A percentile compares a stretch with the other conserved stretches of the same genome.
Evolutionary conservation across 2,888 invertebrate species (phyloP).

Genomic region (Eupithecia subumbrata): DNA sequence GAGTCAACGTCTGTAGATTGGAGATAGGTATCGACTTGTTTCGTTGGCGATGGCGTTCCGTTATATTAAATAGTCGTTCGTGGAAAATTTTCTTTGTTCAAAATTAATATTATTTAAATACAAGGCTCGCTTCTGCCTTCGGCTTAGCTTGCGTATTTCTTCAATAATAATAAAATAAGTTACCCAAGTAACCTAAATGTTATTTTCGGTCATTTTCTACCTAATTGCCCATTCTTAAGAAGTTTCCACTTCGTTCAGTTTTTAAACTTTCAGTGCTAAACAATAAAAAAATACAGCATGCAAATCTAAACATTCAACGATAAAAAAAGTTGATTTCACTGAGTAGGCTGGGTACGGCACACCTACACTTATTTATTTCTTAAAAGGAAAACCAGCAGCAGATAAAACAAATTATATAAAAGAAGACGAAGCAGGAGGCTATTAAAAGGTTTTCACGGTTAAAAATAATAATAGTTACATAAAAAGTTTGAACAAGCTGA

Average conservation of each 20-base stretch:
- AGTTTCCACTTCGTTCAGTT: background rate
- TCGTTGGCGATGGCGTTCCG: constrained; percentile 25
- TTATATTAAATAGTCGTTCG: constrained; percentile 23
- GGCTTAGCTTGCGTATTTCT: background rate
- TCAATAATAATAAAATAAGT: background rate
- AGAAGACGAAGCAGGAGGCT: no score
- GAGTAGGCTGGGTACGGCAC: no score
- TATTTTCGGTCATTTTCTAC: background rate
- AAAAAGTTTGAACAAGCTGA: no score
- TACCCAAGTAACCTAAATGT: background rate
- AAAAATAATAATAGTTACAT: no score
- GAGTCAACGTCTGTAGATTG: constrained; percentile 40
- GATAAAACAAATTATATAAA: no score
- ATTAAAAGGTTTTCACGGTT: no score
- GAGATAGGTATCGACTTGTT: constrained; percentile 44
- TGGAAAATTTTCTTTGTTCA: constrained; percentile 15
- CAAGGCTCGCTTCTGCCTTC: background rate
- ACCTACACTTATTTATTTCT: no score
- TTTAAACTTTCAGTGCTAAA: background rate
- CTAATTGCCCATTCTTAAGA: background rate
- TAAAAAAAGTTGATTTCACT: no score
- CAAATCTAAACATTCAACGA: background rate
- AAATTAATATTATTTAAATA: background rate
- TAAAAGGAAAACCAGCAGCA: no score
- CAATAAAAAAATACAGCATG: background rate